These are phyloP conservation scores for Drosophila malerkotliana DNA, from an alignment of 1,140 invertebrate genomes.

Conservation along the genomic window DNA sequence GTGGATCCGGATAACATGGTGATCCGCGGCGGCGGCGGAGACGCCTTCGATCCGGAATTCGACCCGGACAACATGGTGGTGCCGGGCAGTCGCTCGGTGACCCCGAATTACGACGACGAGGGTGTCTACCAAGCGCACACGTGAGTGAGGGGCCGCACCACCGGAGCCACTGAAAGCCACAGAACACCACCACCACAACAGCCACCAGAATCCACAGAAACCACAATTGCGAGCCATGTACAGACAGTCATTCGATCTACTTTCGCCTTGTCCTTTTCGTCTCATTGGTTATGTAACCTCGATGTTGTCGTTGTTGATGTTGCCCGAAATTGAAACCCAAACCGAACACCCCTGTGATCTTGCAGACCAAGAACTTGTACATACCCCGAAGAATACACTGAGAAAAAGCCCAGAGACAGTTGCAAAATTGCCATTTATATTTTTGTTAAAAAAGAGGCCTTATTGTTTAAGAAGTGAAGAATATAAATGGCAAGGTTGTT, in stretches of 20 bases:
- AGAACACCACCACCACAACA: constrained; percentile 17
- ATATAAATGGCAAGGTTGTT: not conserved
- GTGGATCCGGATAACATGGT: constrained; percentile 82
- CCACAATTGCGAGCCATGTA: constrained; percentile 61
- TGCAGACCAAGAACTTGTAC: constrained; percentile 75
- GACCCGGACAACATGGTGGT: constrained; percentile 83
- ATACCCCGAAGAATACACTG: constrained; percentile 31
- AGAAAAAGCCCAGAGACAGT: not conserved
- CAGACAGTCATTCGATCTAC: constrained; percentile 68
- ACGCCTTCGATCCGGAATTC: constrained; percentile 72
- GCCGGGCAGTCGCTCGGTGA: constrained; percentile 76
- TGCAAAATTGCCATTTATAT: not conserved
- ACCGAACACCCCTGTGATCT: constrained; percentile 37
- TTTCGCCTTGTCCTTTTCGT: constrained; percentile 23
- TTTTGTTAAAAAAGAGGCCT: not conserved
- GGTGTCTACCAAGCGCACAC: constrained; percentile 82
- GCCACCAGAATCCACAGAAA: constrained; percentile 35
- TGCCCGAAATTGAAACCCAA: constrained; percentile 35
- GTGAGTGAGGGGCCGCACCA: constrained; percentile 67
- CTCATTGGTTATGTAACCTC: constrained; percentile 61
- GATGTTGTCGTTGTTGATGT: constrained; percentile 66
- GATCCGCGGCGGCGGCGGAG: constrained; percentile 67
- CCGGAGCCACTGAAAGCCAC: constrained; percentile 41
- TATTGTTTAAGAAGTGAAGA: not conserved
- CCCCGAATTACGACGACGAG: constrained; percentile 73